phyloP scores from a whole-genome alignment of 2,888 invertebrate species.

The Agriopis marginaria region DNA sequence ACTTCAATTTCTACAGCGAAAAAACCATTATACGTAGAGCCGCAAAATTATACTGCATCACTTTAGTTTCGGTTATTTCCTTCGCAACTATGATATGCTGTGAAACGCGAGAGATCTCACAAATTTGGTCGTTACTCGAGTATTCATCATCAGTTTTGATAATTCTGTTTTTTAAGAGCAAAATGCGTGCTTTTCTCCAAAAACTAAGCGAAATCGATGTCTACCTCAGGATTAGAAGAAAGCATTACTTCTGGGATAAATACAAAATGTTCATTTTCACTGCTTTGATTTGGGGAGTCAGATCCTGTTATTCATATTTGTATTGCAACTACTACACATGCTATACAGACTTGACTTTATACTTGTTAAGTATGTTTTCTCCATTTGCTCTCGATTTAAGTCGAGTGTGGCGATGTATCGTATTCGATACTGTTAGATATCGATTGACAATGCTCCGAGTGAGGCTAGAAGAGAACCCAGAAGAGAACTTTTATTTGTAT shows the following conservation, averaged over 20 bases:
- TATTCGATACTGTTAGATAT: slow-evolving; percentile 68
- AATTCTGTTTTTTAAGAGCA: slow-evolving; percentile 60
- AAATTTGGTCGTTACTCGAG: slow-evolving; percentile 68
- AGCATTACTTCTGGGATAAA: slow-evolving; percentile 53
- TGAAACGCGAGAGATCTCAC: slow-evolving; percentile 51
- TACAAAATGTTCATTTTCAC: slow-evolving; percentile 55
- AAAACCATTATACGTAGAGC: slow-evolving; percentile 47
- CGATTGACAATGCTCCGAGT: slow-evolving; percentile 65
- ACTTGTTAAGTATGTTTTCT: slow-evolving; percentile 61
- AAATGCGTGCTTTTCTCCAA: slow-evolving; percentile 56
- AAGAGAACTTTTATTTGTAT: slow-evolving; percentile 66
- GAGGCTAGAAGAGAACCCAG: slow-evolving; percentile 66
- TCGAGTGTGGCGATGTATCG: slow-evolving; percentile 71
- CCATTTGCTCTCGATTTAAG: slow-evolving; percentile 70
- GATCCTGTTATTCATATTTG: slow-evolving; percentile 58
- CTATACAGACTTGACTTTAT: slow-evolving; percentile 53
- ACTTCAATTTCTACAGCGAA: slow-evolving; percentile 62
- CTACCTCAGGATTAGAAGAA: slow-evolving; percentile 62
- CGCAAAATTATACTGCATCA: slow-evolving; percentile 58
- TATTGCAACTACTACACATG: slow-evolving; percentile 61
- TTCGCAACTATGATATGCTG: slow-evolving; percentile 63
- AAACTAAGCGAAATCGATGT: slow-evolving; percentile 61
- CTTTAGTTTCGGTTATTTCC: slow-evolving; percentile 52
- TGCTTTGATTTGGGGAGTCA: slow-evolving; percentile 57
- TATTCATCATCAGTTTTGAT: slow-evolving; percentile 60